Evolutionary conservation across 2,113 vertebrate genomes (phyloP).

Genomic region (Upupa epops): DNA sequence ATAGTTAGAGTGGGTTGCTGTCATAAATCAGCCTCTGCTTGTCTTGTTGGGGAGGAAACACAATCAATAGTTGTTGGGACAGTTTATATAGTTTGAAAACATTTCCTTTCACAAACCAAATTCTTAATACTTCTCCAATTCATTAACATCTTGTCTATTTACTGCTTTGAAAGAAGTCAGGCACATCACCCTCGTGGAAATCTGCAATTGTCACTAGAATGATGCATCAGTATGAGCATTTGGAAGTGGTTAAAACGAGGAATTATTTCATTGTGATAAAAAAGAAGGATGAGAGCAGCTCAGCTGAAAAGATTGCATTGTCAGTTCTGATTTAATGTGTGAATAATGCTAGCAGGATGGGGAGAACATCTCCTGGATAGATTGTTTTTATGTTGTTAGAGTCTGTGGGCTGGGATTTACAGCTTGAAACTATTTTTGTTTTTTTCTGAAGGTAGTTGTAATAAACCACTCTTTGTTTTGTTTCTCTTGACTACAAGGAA

Average conservation of each 20-base stretch:
- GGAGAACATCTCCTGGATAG: conserved; percentile 19
- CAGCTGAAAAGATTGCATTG: conserved; percentile 51
- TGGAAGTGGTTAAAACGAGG: conserved; percentile 38
- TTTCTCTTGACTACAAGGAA: neutral
- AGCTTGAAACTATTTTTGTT: neutral
- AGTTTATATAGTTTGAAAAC: conserved; percentile 16
- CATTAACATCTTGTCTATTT: conserved; percentile 11
- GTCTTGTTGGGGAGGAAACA: neutral
- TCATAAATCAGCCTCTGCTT: conserved; percentile 21
- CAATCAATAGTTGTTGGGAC: neutral
- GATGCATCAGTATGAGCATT: neutral
- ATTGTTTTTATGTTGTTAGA: conserved; percentile 28
- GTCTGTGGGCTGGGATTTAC: conserved; percentile 23
- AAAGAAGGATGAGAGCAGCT: conserved; percentile 48
- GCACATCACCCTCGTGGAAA: neutral
- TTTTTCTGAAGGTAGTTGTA: neutral
- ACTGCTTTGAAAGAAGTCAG: neutral
- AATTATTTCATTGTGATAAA: conserved; percentile 58
- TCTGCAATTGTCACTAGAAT: neutral
- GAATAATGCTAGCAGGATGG: conserved; percentile 33
- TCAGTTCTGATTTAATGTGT: conserved; percentile 65
- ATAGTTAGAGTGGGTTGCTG: conserved; percentile 36
- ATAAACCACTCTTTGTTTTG: neutral
- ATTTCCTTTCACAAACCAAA: neutral
- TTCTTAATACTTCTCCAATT: conserved; percentile 35